A percentile compares a stretch with the other conserved stretches of the same genome.
Evolutionary conservation across 2,113 vertebrate species (phyloP).

Genomic region (Grammomys surdaster): DNA sequence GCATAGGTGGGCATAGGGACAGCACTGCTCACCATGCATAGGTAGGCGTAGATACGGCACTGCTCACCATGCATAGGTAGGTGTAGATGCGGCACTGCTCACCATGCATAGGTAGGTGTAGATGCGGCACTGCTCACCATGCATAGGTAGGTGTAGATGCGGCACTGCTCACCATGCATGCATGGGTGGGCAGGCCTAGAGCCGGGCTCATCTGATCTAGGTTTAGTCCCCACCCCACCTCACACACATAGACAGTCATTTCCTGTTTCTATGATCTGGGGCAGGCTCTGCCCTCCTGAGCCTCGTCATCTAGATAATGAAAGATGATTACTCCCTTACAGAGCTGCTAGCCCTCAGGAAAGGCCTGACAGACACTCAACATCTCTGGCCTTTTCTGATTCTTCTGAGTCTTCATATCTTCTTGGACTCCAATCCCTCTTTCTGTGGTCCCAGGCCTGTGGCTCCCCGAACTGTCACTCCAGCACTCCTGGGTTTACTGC

Average conservation of each 20-base stretch:
- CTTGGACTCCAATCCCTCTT: constrained; percentile 21
- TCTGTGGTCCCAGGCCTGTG: not conserved
- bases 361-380: not conserved
- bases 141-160: not conserved
- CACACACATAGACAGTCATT: not conserved
- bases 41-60: not conserved
- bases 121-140: not conserved
- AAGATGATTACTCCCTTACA: not conserved
- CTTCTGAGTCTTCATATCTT: not conserved
- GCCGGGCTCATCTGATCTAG: not conserved
- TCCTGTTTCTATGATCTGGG: not conserved
- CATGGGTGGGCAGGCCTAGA: not conserved
- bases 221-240: not conserved
- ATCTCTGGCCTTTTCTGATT: constrained; percentile 1
- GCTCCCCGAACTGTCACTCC: not conserved
- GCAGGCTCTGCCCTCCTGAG: not conserved
- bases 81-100: fast-evolving
- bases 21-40: not conserved
- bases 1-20: not conserved
- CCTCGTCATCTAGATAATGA: constrained; percentile 15
- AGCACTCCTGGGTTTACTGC: not conserved
- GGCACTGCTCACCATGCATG: not conserved
- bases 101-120: not conserved
- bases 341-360: constrained; percentile 32
- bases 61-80: not conserved